Conservation (phyloP, 2,888 invertebrate genomes). For the Trichogramma evanescens region DNA sequence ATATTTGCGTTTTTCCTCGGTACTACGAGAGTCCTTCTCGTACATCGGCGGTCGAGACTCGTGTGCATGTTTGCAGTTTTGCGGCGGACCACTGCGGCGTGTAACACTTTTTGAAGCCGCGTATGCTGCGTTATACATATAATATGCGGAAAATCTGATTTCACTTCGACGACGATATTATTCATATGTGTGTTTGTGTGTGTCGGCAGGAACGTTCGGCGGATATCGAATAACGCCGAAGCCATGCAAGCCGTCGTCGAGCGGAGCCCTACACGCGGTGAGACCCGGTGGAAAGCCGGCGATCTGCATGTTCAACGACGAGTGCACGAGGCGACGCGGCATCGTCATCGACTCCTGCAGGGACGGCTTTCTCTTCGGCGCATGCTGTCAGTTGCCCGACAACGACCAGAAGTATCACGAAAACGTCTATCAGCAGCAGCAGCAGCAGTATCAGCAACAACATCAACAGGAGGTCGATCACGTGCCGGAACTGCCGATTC, state of each 20-base stretch:
- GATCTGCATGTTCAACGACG: constrained; percentile 91
- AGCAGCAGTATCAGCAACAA: constrained; percentile 25
- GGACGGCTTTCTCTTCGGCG: constrained; percentile 88
- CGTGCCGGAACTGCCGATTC: constrained; percentile 42
- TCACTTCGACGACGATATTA: no score
- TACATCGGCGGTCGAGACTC: no score
- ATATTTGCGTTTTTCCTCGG: no score
- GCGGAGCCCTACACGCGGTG: neutral
- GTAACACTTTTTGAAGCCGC: no score
- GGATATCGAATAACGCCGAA: constrained; percentile 81
- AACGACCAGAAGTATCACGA: constrained; percentile 30
- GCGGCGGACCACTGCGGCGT: no score
- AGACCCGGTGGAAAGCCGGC: constrained; percentile 57
- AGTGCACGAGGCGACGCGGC: constrained; percentile 72
- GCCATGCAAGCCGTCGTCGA: constrained; percentile 61
- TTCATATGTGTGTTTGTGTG: no score
- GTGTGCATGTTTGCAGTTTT: no score
- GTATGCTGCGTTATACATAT: no score
- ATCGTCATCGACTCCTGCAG: constrained; percentile 84
- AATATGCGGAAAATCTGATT: no score
- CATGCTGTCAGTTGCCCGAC: constrained; percentile 72
- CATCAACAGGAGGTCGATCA: constrained; percentile 40
- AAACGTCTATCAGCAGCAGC: constrained; percentile 15
- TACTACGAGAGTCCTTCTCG: no score
- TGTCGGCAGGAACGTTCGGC: constrained; percentile 57